Percentiles rank a stretch among this genome's conserved stretches.
Evolutionary conservation across 1,140 invertebrate genomes (phyloP).

Genomic region (Philaenus spumarius): DNA sequence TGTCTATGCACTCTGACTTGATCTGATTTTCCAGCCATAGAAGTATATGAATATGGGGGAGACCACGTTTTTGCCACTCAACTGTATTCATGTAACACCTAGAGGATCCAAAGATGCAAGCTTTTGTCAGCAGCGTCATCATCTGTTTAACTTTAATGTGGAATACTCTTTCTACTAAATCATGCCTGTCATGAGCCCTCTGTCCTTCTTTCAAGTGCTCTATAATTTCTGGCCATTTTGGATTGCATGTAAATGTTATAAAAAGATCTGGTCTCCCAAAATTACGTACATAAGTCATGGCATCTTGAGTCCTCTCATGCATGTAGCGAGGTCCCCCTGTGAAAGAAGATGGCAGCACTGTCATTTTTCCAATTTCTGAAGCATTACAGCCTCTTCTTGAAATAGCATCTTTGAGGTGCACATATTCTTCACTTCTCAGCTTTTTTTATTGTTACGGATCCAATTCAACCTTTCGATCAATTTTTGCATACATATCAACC

Average conservation of each 20-base stretch:
- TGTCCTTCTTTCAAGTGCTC: conserved; percentile 7
- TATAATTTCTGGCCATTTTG: conserved; percentile 22
- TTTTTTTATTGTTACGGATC: conserved; percentile 33
- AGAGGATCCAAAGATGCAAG: conserved; percentile 32
- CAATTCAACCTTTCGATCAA: conserved; percentile 40
- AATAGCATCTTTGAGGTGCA: conserved; percentile 35
- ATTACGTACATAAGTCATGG: conserved; percentile 23
- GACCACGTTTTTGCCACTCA: conserved; percentile 44
- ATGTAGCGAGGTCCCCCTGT: conserved; percentile 39
- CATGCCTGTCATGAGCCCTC: conserved; percentile 18
- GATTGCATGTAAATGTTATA: conserved; percentile 23
- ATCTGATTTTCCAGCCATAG: conserved; percentile 6
- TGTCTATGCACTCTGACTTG: not conserved
- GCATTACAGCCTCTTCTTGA: conserved; percentile 14
- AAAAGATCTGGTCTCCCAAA: conserved; percentile 24
- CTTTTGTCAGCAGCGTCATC: conserved; percentile 34
- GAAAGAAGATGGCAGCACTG: conserved; percentile 41
- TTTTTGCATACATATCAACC: conserved; percentile 41
- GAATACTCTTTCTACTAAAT: conserved; percentile 37
- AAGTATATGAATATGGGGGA: conserved; percentile 36
- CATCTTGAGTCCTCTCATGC: conserved; percentile 36
- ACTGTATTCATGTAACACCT: conserved; percentile 38
- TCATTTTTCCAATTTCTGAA: conserved; percentile 18
- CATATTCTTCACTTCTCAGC: conserved; percentile 28
- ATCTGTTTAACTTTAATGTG: conserved; percentile 39